A percentile compares a stretch with the other conserved stretches of the same genome.
These are phyloP conservation scores for Struthidea cinerea DNA, from an alignment of 2,113 vertebrate genomes.

Conservation along the genomic window DNA sequence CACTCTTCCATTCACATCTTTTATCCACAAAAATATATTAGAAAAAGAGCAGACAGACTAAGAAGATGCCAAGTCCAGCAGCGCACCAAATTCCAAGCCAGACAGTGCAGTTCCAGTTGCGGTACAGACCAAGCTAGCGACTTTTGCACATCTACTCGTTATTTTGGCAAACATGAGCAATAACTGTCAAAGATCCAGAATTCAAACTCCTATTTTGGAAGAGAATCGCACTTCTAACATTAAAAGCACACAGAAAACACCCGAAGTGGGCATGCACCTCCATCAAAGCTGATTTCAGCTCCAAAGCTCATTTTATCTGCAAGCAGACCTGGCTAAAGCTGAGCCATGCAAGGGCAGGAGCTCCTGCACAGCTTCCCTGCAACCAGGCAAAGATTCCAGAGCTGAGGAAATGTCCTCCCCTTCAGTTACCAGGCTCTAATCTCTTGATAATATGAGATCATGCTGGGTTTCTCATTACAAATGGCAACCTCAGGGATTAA, in stretches of 20 bases:
- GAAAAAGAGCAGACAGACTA: not conserved
- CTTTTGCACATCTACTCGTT: not conserved
- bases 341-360: not conserved
- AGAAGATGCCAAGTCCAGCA: not conserved
- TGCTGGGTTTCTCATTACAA: conserved; percentile 35
- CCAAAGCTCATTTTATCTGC: not conserved
- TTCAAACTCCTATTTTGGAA: not conserved
- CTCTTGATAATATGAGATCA: conserved; percentile 21
- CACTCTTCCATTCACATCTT: not conserved
- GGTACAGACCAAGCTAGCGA: accelerated
- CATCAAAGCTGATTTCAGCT: not conserved
- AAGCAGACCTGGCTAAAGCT: not conserved
- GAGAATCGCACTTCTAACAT: not conserved
- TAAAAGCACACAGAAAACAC: not conserved
- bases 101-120: not conserved
- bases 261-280: not conserved
- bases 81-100: not conserved
- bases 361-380: not conserved
- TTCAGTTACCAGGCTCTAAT: not conserved
- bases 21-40: not conserved
- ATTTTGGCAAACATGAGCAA: not conserved
- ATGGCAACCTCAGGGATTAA: conserved; percentile 46
- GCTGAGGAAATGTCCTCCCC: conserved; percentile 8
- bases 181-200: not conserved
- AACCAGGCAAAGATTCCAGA: not conserved